phyloP scores from a whole-genome alignment of 64 coral and sea anemone species.

The Porites lutea region DNA sequence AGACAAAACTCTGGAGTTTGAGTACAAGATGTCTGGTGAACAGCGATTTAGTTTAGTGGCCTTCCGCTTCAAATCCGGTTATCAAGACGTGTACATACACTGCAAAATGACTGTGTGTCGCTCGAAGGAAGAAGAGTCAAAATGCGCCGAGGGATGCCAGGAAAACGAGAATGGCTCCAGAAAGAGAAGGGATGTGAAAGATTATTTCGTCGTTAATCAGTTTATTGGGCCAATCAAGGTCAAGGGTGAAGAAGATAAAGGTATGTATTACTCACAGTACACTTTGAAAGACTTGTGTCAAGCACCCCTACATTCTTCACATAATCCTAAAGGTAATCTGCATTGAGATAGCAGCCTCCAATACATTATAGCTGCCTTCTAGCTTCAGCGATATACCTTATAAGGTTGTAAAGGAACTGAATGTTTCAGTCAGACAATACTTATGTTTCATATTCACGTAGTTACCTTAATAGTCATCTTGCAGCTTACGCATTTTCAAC shows the following conservation, averaged over 20 bases:
- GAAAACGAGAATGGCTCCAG: background rate
- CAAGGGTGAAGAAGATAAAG: background rate
- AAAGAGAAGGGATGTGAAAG: background rate
- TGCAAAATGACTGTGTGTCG: constrained; percentile 21
- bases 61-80: constrained; percentile 19
- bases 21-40: constrained; percentile 1
- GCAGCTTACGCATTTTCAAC: too few species aligned
- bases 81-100: constrained; percentile 22
- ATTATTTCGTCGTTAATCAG: background rate
- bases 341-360: too few species aligned
- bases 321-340: too few species aligned
- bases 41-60: constrained; percentile 18
- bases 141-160: constrained; percentile 23
- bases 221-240: constrained; percentile 3
- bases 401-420: too few species aligned
- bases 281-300: too few species aligned
- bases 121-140: background rate
- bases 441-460: too few species aligned
- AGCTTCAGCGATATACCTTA: too few species aligned
- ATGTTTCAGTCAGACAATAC: too few species aligned
- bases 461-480: too few species aligned
- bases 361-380: too few species aligned
- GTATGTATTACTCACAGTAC: background rate
- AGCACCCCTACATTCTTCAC: too few species aligned
- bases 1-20: constrained; percentile 29